phyloP scores from a whole-genome alignment of 1,140 invertebrate genomes.

The Atopsyche davidsoni region DNA sequence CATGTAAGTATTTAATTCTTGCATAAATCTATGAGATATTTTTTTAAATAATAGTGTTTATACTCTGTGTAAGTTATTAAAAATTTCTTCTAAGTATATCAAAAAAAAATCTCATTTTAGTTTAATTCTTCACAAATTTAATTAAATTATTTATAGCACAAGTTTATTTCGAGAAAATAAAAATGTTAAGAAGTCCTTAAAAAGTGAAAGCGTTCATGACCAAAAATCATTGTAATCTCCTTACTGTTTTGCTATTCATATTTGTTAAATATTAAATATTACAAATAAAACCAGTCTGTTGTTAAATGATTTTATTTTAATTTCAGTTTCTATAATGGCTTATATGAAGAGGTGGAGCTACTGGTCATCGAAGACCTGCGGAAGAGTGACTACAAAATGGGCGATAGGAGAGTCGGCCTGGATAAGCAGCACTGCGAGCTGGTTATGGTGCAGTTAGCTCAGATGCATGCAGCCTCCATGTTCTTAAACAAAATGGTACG shows the following conservation, averaged over 20 bases:
- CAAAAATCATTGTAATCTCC: too few species aligned
- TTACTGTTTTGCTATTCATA: too few species aligned
- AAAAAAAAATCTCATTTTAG: neutral
- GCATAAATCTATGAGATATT: neutral
- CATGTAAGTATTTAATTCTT: conserved; percentile 7
- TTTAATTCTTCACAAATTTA: neutral
- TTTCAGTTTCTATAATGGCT: conserved; percentile 14
- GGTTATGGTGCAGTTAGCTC: conserved; percentile 47
- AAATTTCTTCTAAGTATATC: neutral
- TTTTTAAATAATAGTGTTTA: neutral
- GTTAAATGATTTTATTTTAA: neutral
- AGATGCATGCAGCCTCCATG: conserved; percentile 50
- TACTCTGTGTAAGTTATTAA: neutral
- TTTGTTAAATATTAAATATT: neutral
- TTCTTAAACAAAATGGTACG: conserved; percentile 49
- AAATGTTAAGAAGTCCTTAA: too few species aligned
- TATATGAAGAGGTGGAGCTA: conserved; percentile 35
- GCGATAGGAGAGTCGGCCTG: conserved; percentile 45
- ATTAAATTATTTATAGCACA: neutral
- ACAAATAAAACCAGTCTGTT: neutral
- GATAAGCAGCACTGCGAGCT: conserved; percentile 45
- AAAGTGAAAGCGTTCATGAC: too few species aligned
- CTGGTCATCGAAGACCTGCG: conserved; percentile 51
- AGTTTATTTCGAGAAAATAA: too few species aligned
- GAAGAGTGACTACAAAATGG: conserved; percentile 49